Percentiles rank a stretch among this genome's conserved stretches.
phyloP scores from a whole-genome alignment of 2,113 vertebrate species.

The Neogobius melanostomus region DNA sequence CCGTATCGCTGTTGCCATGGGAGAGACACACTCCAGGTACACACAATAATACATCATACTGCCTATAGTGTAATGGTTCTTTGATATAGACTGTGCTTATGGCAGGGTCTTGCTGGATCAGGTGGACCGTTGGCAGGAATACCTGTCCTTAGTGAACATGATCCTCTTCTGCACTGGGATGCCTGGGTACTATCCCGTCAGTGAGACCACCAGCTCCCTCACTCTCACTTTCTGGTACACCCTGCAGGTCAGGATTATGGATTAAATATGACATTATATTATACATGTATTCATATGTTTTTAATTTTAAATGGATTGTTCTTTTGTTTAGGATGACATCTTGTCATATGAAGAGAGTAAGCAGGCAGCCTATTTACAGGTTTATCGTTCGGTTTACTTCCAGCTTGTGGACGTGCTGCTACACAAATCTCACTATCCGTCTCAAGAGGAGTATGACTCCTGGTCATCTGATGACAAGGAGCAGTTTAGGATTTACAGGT shows the following conservation, averaged over 20 bases:
- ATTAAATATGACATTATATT: neutral
- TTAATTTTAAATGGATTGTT: neutral
- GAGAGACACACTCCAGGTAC: conserved; percentile 95
- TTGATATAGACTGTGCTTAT: conserved; percentile 20
- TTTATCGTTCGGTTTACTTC: conserved; percentile 95
- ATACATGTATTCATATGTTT: too few species aligned
- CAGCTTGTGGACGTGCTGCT: conserved; percentile 95
- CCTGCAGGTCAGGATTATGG: conserved; percentile 78
- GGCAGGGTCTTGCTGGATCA: conserved; percentile 90
- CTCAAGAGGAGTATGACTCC: conserved; percentile 86
- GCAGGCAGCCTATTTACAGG: conserved; percentile 90
- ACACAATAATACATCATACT: neutral
- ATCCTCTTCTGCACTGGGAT: conserved; percentile 97
- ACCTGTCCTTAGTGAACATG: conserved; percentile 95
- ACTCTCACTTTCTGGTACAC: conserved; percentile 99
- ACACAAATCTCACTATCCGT: conserved; percentile 93
- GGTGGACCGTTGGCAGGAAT: conserved; percentile 95
- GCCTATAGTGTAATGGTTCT: neutral
- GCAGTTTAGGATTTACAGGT: conserved; percentile 98
- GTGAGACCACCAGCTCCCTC: conserved; percentile 94
- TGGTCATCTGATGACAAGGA: conserved; percentile 98
- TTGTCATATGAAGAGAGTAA: conserved; percentile 92
- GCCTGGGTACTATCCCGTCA: conserved; percentile 94
- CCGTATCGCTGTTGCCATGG: conserved; percentile 90
- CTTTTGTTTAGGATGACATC: conserved; percentile 87